Base-by-base conservation (phyloP, 1,140 invertebrate genomes). In the Pachyrhynchus sulphureomaculatus region DNA sequence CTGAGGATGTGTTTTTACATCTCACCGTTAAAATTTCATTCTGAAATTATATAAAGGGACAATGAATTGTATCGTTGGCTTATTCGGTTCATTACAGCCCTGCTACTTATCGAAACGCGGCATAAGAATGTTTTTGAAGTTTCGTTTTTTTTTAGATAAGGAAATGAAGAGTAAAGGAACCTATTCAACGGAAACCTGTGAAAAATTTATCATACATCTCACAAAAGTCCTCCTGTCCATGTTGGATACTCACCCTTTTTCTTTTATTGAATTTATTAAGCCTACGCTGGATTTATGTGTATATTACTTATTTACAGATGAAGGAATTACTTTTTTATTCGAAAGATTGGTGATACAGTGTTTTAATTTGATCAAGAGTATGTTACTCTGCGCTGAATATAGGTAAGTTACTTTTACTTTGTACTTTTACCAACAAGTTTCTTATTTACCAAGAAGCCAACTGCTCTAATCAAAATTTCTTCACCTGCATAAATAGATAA, bases 261-360 rank as follows among this genome's bases (percentile, higher is more conserved):
- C 88, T 2, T 95, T 88, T 74, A 83, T 92, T 18, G 84, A 88
- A 54, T 87, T 93, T 24, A 88, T 96, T 48, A 80, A 85, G 36
- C 82, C 86, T 8, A 86, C 89, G 0, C 74, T 97, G 52, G 88
- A 95, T 71, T 91, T 95, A 70, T 84, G 89, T 18, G 82, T 89
- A 41, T 89, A 86, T 74, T 94, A 93, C 78, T 89, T 91, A 65
- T 97, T 98, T 74, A 92, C 91, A 17, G 84, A 88, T 39, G 79
- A 81, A 51, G 90, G 88, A 32, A 84, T 90, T 77, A 78, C 81
- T 66, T 82, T 88, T 24, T 76, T 88, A 20, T 95, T 93, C 79
- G 91, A 94, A 73, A 80, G 86, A 72, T 93, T 96, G 74, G 86
- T 86, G 34, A 92, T 97, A 63, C 90, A 94, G 61, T 92, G 89